A percentile compares a stretch with the other conserved stretches of the same genome.
phyloP scores from a whole-genome alignment of 2,113 vertebrate genomes.

The Centrocercus urophasianus region DNA sequence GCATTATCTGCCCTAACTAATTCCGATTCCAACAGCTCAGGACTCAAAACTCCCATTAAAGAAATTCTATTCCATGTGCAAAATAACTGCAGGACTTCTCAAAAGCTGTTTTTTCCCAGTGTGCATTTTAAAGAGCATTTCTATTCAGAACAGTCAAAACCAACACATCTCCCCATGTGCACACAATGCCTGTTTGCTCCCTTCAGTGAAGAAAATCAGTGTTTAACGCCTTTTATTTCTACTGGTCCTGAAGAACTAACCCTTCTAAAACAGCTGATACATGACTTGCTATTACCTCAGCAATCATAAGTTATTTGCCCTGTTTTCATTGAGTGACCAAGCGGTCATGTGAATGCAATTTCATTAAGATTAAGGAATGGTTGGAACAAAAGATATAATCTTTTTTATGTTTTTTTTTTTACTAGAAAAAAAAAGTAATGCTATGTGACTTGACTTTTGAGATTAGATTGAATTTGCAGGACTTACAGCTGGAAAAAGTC shows the following conservation, averaged over 20 bases:
- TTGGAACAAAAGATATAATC: neutral
- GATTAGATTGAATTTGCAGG: neutral
- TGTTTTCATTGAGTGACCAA: neutral
- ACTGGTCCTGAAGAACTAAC: neutral
- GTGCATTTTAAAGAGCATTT: neutral
- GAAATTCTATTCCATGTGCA: neutral
- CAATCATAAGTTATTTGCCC: neutral
- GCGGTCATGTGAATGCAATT: accelerated
- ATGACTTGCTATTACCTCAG: neutral
- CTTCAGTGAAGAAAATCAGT: neutral
- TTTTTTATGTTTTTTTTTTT: neutral
- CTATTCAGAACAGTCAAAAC: neutral
- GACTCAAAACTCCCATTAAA: neutral
- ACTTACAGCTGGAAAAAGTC: neutral
- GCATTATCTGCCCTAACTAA: neutral
- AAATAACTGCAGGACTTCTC: neutral
- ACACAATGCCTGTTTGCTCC: neutral
- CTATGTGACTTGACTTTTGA: neutral
- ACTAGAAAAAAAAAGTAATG: neutral
- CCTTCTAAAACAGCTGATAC: neutral
- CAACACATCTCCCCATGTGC: accelerated
- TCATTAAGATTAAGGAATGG: neutral
- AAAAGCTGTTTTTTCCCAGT: neutral
- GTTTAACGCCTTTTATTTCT: neutral
- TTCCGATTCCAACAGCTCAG: neutral